A percentile compares a stretch with the other conserved stretches of the same genome.
Evolutionary conservation across 2,797 vertebrate species (phyloP).

Genomic region (Xenopus petersii): DNA sequence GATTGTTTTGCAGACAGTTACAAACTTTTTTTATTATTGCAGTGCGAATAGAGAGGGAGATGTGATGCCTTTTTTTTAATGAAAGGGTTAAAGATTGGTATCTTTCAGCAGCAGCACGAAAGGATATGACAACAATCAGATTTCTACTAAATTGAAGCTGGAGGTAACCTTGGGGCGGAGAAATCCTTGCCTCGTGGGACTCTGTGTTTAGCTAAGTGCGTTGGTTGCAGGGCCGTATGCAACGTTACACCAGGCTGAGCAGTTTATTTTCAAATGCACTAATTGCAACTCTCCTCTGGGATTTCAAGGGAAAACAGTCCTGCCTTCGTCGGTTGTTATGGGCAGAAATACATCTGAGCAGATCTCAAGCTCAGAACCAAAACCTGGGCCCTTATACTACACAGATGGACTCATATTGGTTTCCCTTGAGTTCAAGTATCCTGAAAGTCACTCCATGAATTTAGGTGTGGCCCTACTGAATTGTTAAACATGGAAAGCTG

Average conservation of each 20-base stretch:
- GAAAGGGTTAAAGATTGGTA: conserved; percentile 24
- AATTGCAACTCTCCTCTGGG: conserved; percentile 33
- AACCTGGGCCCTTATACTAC: too few relatives aligned
- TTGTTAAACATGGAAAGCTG: too few relatives aligned
- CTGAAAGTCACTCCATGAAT: too few relatives aligned
- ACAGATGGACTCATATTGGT: too few relatives aligned
- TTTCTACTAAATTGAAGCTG: conserved; percentile 15
- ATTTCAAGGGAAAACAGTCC: conserved; percentile 24
- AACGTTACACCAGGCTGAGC: conserved; percentile 14
- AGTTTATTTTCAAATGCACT: conserved; percentile 44
- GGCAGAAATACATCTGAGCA: background rate
- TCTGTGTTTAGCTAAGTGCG: conserved; percentile 15
- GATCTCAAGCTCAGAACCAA: background rate
- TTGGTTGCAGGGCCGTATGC: conserved; percentile 7
- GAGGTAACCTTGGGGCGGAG: conserved; percentile 26
- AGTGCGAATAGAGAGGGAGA: too few relatives aligned
- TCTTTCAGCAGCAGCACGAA: conserved; percentile 17
- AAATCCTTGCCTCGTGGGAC: conserved; percentile 8
- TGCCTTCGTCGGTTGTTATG: background rate
- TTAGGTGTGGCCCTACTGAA: too few relatives aligned
- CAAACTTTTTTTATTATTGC: too few relatives aligned
- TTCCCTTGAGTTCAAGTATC: too few relatives aligned
- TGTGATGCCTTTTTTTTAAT: background rate
- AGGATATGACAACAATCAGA: conserved; percentile 27
- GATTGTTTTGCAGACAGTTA: too few relatives aligned